A percentile compares a stretch with the other conserved stretches of the same genome.
Conservation (phyloP, 1,140 invertebrate species). For the Megalopta genalis region DNA sequence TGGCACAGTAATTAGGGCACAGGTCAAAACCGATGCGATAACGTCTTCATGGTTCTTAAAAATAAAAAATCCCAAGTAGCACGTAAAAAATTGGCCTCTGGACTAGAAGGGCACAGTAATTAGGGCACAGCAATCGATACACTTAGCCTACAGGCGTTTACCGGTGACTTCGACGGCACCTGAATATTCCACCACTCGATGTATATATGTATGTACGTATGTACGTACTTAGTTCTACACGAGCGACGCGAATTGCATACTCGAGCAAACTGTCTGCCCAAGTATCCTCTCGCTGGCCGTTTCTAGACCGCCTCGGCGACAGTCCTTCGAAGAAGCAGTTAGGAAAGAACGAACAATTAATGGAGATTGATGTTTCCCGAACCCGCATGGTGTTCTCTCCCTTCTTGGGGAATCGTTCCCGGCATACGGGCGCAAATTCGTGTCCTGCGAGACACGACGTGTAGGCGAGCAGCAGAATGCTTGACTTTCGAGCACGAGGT, state of each 20-base stretch:
- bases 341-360: slow-evolving; percentile 47
- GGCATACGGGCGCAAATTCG: slow-evolving; percentile 48
- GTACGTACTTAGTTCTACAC: background rate
- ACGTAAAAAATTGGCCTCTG: too few species aligned
- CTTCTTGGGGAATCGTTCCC: slow-evolving; percentile 10
- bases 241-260: background rate
- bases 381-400: slow-evolving; percentile 46
- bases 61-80: too few species aligned
- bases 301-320: background rate
- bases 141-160: too few species aligned
- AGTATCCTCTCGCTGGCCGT: background rate
- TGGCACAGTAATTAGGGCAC: too few species aligned
- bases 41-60: too few species aligned
- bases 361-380: slow-evolving; percentile 40
- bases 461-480: background rate
- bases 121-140: too few species aligned
- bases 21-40: too few species aligned
- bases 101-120: too few species aligned
- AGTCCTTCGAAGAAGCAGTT: slow-evolving; percentile 39
- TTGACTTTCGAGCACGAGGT: background rate
- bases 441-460: background rate
- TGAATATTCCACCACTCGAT: too few species aligned
- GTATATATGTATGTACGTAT: too few species aligned
- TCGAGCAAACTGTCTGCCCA: too few species aligned
- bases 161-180: too few species aligned